These are phyloP conservation scores for Cecidostiba fungosa DNA, from an alignment of 2,888 invertebrate species.

Conservation along the genomic window DNA sequence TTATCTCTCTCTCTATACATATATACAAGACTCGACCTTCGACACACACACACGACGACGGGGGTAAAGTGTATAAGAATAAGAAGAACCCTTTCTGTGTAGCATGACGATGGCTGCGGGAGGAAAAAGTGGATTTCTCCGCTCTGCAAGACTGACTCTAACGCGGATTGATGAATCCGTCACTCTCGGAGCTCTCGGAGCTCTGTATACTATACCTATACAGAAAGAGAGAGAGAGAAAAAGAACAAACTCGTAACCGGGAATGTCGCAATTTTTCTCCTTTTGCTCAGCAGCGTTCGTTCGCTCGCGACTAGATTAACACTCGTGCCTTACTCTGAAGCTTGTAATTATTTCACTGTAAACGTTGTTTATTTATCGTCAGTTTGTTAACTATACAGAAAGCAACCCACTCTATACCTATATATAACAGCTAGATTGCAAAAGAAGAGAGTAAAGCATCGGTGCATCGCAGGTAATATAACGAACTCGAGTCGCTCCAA, in stretches of 20 bases:
- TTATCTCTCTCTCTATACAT: neutral
- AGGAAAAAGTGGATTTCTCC: neutral
- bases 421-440: neutral
- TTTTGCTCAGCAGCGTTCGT: neutral
- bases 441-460: neutral
- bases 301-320: neutral
- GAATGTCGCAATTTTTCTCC: slow-evolving; percentile 23
- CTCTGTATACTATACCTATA: too few species aligned
- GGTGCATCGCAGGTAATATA: too few species aligned
- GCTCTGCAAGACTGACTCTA: slow-evolving; percentile 34
- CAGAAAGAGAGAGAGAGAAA: neutral
- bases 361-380: neutral
- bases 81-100: neutral
- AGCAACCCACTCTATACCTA: neutral
- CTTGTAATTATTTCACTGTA: neutral
- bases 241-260: slow-evolving; percentile 29
- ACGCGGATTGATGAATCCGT: slow-evolving; percentile 50
- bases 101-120: neutral
- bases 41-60: too few species aligned
- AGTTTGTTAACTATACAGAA: neutral
- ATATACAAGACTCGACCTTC: slow-evolving; percentile 30
- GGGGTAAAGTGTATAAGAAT: neutral
- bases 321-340: neutral
- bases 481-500: too few species aligned
- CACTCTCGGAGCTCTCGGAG: neutral